Conservation (phyloP, 2,113 vertebrate genomes). For the Tauraco erythrolophus region DNA sequence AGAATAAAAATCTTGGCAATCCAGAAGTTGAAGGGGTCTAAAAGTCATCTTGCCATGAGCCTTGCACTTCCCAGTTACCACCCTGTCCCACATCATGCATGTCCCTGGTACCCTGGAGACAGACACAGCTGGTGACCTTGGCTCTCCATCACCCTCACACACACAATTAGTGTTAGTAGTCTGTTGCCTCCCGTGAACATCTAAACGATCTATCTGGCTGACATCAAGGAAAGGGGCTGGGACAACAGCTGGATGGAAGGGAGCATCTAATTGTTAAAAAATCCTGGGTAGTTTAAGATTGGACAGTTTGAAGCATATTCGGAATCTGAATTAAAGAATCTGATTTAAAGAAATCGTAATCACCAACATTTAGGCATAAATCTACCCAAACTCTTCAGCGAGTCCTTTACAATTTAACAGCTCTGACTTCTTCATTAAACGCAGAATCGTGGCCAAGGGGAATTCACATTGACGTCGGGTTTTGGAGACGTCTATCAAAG, state of each 20-base stretch:
- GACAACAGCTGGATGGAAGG: neutral
- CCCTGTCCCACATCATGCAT: fast-evolving
- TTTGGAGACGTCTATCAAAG: neutral
- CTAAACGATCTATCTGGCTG: neutral
- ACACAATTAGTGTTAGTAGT: neutral
- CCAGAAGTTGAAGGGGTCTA: neutral
- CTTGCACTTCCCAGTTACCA: neutral
- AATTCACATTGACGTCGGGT: neutral
- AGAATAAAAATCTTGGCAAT: neutral
- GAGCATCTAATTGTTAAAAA: neutral
- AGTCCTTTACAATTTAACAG: neutral
- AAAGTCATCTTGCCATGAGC: neutral
- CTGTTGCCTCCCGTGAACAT: neutral
- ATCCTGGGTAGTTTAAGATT: neutral
- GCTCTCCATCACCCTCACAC: neutral
- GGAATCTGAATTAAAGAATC: neutral
- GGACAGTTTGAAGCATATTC: neutral
- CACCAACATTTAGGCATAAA: neutral
- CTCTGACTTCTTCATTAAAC: neutral
- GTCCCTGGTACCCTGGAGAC: neutral
- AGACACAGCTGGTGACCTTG: neutral
- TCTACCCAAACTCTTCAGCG: neutral
- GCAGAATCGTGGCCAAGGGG: neutral
- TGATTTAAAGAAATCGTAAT: neutral
- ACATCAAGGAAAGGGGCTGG: neutral